phyloP scores from a whole-genome alignment of 1,140 invertebrate species.

The Rhynchophorus ferrugineus region DNA sequence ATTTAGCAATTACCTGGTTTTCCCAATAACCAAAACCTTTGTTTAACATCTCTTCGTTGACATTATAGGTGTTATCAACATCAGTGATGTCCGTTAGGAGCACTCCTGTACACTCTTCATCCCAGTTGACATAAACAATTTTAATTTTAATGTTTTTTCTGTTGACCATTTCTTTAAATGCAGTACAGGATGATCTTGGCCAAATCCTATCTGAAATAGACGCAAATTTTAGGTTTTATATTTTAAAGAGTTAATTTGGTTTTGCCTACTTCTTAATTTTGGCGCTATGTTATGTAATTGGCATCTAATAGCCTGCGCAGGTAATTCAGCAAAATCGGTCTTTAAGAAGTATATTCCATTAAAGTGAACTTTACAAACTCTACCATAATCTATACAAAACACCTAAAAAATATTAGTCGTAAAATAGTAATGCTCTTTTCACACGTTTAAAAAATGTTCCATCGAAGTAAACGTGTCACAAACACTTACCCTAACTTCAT shows the following conservation, averaged over 20 bases:
- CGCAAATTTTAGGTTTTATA: not conserved
- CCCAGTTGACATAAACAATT: conserved; percentile 26
- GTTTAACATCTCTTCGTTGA: conserved; percentile 29
- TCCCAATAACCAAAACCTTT: conserved; percentile 25
- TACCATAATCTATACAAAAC: conserved; percentile 33
- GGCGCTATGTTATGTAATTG: conserved; percentile 27
- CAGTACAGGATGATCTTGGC: conserved; percentile 8
- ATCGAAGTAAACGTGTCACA: not conserved
- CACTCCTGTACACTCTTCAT: conserved; percentile 23
- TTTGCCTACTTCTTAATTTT: conserved; percentile 10
- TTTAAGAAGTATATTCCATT: conserved; percentile 28
- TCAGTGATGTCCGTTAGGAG: conserved; percentile 30
- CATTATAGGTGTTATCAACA: conserved; percentile 22
- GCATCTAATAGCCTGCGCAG: conserved; percentile 29
- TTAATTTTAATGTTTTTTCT: conserved; percentile 22
- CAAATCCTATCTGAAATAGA: conserved; percentile 19
- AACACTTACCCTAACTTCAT: conserved; percentile 24
- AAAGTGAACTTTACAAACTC: conserved; percentile 18
- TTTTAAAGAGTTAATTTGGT: not conserved
- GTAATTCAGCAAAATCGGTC: conserved; percentile 23
- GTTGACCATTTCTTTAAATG: conserved; percentile 22
- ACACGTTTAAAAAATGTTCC: not conserved
- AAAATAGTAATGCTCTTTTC: not conserved
- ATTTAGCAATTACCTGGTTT: conserved; percentile 25
- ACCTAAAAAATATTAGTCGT: conserved; percentile 21